phyloP scores from a whole-genome alignment of 2,888 invertebrate species.

The Eulithis testata region DNA sequence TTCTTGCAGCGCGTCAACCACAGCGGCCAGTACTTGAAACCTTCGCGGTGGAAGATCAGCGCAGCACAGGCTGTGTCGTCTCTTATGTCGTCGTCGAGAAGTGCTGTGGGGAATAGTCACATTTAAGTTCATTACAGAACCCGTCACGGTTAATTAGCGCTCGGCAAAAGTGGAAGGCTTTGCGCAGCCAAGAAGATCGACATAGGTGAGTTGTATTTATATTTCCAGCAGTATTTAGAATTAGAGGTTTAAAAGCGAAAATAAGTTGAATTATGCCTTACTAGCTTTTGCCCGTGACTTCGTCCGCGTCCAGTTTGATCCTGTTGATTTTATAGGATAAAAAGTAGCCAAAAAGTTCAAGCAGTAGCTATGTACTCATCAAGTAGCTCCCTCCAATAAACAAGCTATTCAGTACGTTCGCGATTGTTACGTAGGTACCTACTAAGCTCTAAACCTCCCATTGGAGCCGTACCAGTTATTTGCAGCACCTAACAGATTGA shows the following conservation, averaged over 20 bases:
- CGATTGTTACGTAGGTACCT: constrained; percentile 2
- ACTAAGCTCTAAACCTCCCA: constrained; percentile 14
- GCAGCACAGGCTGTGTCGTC: constrained; percentile 74
- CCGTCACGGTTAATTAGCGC: no score
- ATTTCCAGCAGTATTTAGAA: no score
- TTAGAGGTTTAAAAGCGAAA: no score
- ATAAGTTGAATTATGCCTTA: no score
- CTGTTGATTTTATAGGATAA: no score
- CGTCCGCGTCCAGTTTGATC: no score
- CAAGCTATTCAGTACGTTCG: background rate
- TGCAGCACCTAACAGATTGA: constrained; percentile 45
- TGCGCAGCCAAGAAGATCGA: no score
- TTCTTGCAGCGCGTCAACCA: constrained; percentile 76
- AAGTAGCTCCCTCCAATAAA: background rate
- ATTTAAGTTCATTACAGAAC: no score
- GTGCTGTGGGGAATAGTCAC: constrained; percentile 49
- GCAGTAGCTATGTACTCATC: background rate
- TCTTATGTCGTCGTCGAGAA: constrained; percentile 73
- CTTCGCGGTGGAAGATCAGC: constrained; percentile 67
- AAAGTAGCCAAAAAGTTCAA: no score
- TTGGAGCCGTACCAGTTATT: constrained; percentile 34
- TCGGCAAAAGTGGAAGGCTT: no score
- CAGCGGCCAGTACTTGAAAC: constrained; percentile 75
- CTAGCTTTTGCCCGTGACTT: no score
- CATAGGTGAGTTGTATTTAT: no score